These are phyloP conservation scores for Alligator mississippiensis DNA, from an alignment of 2,113 vertebrate genomes.

Conservation along the genomic window DNA sequence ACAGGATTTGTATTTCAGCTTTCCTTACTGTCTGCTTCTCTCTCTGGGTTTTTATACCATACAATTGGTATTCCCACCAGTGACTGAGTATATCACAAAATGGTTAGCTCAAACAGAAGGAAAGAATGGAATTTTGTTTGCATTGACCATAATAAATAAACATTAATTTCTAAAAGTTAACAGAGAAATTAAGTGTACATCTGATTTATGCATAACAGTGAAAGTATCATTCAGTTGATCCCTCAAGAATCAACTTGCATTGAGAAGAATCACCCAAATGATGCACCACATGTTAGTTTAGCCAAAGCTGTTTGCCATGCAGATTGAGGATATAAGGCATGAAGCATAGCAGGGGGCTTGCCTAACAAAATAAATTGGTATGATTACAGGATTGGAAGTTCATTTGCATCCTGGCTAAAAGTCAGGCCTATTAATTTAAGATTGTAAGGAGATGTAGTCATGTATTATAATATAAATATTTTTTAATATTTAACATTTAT, in stretches of 20 bases:
- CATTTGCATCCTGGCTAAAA: not conserved
- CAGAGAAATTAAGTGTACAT: rapidly evolving
- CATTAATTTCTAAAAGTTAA: not conserved
- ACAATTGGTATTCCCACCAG: not conserved
- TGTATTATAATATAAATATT: not conserved
- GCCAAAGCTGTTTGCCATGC: not conserved
- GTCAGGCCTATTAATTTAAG: not conserved
- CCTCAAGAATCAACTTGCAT: not conserved
- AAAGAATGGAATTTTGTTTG: not conserved
- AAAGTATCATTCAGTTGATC: not conserved
- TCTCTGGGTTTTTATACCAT: not conserved
- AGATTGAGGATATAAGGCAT: not conserved
- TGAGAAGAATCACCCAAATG: not conserved
- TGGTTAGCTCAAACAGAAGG: not conserved
- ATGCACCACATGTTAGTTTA: not conserved
- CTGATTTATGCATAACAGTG: not conserved
- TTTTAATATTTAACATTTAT: not conserved
- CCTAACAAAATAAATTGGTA: not conserved
- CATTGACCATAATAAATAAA: not conserved
- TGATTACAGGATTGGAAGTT: not conserved
- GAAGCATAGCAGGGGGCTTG: not conserved
- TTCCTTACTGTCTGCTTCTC: not conserved
- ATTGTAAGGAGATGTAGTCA: not conserved
- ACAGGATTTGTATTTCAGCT: not conserved
- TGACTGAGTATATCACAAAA: not conserved